Evolutionary conservation across 2,888 invertebrate genomes (phyloP).

Genomic region (Dryomyza anilis): DNA sequence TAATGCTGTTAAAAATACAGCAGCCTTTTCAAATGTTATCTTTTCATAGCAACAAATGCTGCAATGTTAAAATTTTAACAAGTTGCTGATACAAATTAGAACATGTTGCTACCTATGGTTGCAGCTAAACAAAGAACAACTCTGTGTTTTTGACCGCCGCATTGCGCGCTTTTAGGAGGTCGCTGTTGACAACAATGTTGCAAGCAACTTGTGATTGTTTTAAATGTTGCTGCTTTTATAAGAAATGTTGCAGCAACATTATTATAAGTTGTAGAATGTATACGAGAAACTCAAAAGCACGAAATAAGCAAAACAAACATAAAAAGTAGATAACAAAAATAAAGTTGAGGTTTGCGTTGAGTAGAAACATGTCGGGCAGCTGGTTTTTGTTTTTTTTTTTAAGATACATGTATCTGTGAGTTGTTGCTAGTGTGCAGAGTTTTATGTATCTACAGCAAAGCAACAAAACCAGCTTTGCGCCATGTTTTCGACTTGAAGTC

Average conservation of each 20-base stretch:
- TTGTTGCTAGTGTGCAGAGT: too few relatives aligned
- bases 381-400: too few relatives aligned
- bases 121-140: constrained; percentile 16
- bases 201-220: too few relatives aligned
- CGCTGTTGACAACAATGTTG: constrained; percentile 16
- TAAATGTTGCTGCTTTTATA: too few relatives aligned
- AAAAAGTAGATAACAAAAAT: neutral
- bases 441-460: too few relatives aligned
- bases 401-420: too few relatives aligned
- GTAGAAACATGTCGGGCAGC: neutral
- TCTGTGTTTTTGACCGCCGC: constrained; percentile 15
- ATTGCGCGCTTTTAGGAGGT: constrained; percentile 23
- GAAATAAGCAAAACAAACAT: neutral
- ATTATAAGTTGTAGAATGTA: too few relatives aligned
- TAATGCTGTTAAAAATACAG: too few relatives aligned
- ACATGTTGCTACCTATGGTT: neutral
- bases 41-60: neutral
- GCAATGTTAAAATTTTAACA: neutral
- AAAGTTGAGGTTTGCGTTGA: neutral
- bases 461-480: neutral
- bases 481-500: neutral
- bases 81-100: neutral
- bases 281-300: too few relatives aligned
- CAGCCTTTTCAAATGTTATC: too few relatives aligned
- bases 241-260: too few relatives aligned